These are phyloP conservation scores for Dastarcus helophoroides DNA, from an alignment of 2,888 invertebrate genomes.

Conservation along the genomic window DNA sequence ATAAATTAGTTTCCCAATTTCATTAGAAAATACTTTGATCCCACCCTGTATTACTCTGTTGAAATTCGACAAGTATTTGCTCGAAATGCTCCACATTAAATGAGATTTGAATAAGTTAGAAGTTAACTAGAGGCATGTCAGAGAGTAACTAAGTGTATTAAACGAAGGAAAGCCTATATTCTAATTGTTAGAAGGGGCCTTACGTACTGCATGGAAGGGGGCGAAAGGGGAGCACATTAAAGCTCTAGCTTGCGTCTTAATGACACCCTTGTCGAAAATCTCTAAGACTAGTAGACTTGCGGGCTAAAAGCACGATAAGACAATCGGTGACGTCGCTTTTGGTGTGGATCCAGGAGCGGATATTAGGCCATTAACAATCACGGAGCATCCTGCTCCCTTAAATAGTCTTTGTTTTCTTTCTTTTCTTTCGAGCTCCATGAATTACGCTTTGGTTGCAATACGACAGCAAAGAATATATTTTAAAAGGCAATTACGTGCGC, in stretches of 20 bases:
- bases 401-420: neutral
- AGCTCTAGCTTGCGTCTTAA: conserved; percentile 14
- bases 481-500: no score
- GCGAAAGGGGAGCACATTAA: neutral
- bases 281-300: conserved; percentile 18
- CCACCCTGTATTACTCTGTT: no score
- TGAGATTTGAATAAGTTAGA: no score
- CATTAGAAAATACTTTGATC: no score
- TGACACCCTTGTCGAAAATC: conserved; percentile 22
- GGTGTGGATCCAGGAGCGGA: conserved; percentile 10
- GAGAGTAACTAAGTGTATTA: no score
- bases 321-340: conserved; percentile 10
- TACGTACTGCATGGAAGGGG: neutral
- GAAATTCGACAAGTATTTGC: no score
- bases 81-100: no score
- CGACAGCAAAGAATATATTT: no score
- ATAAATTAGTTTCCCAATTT: no score
- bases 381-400: conserved; percentile 1
- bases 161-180: no score
- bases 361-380: conserved; percentile 15
- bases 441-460: no score
- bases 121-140: no score
- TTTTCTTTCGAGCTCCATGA: neutral
- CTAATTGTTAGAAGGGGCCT: conserved; percentile 9
- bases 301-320: conserved; percentile 13